These are phyloP conservation scores for Autographa pulchrina DNA, from an alignment of 2,888 invertebrate genomes.

Conservation along the genomic window DNA sequence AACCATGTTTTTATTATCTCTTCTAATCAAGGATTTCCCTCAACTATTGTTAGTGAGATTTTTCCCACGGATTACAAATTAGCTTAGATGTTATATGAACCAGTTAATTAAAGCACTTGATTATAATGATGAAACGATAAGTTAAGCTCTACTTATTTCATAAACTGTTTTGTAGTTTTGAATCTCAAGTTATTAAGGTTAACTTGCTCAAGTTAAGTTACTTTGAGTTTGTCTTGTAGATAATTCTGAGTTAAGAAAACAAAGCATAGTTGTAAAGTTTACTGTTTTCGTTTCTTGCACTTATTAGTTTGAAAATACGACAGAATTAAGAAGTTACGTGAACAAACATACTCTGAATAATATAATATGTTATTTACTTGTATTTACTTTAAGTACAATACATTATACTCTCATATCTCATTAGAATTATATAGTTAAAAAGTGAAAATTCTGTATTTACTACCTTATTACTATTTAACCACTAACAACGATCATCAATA, in stretches of 20 bases:
- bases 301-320: too few relatives aligned
- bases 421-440: too few relatives aligned
- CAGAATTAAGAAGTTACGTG: too few relatives aligned
- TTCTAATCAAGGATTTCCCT: conserved; percentile 13
- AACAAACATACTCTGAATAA: too few relatives aligned
- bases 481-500: neutral
- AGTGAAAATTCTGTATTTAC: too few relatives aligned
- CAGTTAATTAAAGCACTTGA: conserved; percentile 6
- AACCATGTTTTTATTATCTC: conserved; percentile 8
- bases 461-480: too few relatives aligned
- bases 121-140: conserved; percentile 2
- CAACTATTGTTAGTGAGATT: neutral
- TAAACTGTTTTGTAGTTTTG: neutral
- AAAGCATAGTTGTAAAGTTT: too few relatives aligned
- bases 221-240: neutral
- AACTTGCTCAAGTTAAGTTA: neutral
- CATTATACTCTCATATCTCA: too few relatives aligned
- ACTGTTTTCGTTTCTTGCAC: too few relatives aligned
- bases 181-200: neutral
- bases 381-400: too few relatives aligned
- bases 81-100: conserved; percentile 19
- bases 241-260: too few relatives aligned
- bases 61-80: conserved; percentile 24
- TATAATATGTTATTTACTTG: too few relatives aligned
- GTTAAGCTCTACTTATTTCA: conserved; percentile 6